Conservation (phyloP, 2,888 invertebrate genomes). For the Xylophagus ater region DNA sequence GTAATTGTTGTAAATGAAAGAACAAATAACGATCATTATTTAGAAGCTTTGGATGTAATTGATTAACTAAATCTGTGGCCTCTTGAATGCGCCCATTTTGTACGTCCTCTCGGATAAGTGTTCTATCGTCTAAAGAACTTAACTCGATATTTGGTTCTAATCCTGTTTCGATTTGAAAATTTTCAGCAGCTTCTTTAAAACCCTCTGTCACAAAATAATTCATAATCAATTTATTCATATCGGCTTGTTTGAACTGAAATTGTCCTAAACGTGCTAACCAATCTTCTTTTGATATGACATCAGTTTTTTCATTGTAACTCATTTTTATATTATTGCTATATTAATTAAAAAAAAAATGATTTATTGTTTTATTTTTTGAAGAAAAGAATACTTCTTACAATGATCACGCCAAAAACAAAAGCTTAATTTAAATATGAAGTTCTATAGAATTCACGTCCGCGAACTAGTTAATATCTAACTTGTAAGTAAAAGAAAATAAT, state of each 20-base stretch:
- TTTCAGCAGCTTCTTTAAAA: conserved; percentile 93
- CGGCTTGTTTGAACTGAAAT: conserved; percentile 72
- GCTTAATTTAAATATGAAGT: too few relatives aligned
- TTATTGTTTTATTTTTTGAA: too few relatives aligned
- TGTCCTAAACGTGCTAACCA: conserved; percentile 36
- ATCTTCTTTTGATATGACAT: conserved; percentile 35
- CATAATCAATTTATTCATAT: conserved; percentile 97
- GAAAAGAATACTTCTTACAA: too few relatives aligned
- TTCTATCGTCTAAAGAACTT: conserved; percentile 81
- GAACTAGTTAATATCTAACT: too few relatives aligned
- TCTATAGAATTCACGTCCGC: too few relatives aligned
- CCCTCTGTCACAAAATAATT: conserved; percentile 96
- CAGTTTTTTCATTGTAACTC: conserved; percentile 37
- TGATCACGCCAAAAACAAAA: too few relatives aligned
- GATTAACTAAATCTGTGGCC: conserved; percentile 87
- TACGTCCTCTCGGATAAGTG: conserved; percentile 85
- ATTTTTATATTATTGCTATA: conserved; percentile 28
- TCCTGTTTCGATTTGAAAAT: conserved; percentile 91
- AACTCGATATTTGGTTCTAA: conserved; percentile 65
- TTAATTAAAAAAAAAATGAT: too few relatives aligned
- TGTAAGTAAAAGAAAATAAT: too few relatives aligned
- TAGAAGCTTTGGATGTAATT: conserved; percentile 84
- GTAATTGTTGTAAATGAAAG: conserved; percentile 70
- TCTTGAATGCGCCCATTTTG: conserved; percentile 86
- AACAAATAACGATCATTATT: conserved; percentile 92